phyloP scores from a whole-genome alignment of 2,888 invertebrate species.

The Lycocerus yunnanus region DNA sequence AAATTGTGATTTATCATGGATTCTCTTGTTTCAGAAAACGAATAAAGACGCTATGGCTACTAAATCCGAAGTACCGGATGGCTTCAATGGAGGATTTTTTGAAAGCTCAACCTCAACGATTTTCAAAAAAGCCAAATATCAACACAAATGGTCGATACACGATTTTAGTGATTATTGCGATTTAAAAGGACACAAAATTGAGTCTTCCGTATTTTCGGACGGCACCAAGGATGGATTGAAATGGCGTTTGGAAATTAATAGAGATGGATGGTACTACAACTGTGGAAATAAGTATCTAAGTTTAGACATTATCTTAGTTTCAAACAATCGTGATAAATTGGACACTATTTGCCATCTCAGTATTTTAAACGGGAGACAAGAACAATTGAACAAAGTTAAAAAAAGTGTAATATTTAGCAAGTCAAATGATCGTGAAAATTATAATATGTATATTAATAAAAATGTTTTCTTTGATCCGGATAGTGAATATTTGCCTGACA shows the following conservation, averaged over 20 bases:
- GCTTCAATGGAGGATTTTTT: no score
- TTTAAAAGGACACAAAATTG: slow-evolving; percentile 99
- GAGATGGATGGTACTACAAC: slow-evolving; percentile 98
- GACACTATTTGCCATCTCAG: slow-evolving; percentile 99
- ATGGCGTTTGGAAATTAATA: slow-evolving; percentile 99
- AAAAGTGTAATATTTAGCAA: slow-evolving; percentile 98
- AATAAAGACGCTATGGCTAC: no score
- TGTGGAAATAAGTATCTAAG: slow-evolving; percentile 99
- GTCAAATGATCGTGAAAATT: slow-evolving; percentile 98
- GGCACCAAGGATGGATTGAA: slow-evolving; percentile 99
- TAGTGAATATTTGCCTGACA: no score
- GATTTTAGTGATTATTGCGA: slow-evolving; percentile 99
- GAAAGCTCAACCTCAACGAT: no score
- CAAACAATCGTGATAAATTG: slow-evolving; percentile 99
- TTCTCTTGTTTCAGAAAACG: no score
- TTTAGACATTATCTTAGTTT: slow-evolving; percentile 96
- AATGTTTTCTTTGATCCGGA: no score
- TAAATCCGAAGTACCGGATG: no score
- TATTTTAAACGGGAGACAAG: slow-evolving; percentile 99
- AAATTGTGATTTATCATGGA: no score
- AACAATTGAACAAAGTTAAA: slow-evolving; percentile 98
- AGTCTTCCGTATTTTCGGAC: slow-evolving; percentile 99
- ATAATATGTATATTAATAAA: no score
- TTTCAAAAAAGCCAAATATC: no score
- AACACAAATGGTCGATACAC: slow-evolving; percentile 90